Percentiles rank a stretch among this genome's conserved stretches.
Evolutionary conservation across 1,140 invertebrate species (phyloP).

Genomic region (Drosophila sp.): DNA sequence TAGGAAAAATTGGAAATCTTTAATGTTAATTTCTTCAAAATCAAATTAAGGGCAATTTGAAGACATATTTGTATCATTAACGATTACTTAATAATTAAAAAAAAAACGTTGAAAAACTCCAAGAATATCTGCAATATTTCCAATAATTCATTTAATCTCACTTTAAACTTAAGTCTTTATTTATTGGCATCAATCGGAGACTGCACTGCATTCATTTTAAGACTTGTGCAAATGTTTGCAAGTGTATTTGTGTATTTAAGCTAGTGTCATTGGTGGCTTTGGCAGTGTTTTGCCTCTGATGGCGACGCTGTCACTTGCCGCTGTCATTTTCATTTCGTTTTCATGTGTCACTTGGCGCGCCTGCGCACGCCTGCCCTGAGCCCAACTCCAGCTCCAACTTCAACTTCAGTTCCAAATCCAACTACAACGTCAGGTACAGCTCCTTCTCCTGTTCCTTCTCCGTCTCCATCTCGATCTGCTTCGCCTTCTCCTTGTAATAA

Average conservation of each 20-base stretch:
- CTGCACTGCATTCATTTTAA: too few relatives aligned
- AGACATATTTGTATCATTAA: too few relatives aligned
- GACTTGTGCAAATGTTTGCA: background rate
- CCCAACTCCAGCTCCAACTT: slow-evolving; percentile 11
- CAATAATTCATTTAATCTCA: too few relatives aligned
- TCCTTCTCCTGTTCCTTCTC: slow-evolving; percentile 27
- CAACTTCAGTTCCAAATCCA: slow-evolving; percentile 22
- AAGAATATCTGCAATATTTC: too few relatives aligned
- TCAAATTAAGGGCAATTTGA: too few relatives aligned
- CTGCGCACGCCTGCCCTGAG: slow-evolving; percentile 41
- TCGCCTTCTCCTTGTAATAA: slow-evolving; percentile 63
- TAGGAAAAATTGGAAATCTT: too few relatives aligned
- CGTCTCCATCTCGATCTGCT: background rate
- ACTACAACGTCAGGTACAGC: background rate
- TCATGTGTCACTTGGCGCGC: slow-evolving; percentile 79
- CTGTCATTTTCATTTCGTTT: slow-evolving; percentile 83
- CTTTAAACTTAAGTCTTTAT: too few relatives aligned
- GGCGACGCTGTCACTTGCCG: slow-evolving; percentile 75
- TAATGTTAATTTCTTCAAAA: too few relatives aligned
- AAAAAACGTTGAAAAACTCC: too few relatives aligned
- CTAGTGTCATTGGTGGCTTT: slow-evolving; percentile 37
- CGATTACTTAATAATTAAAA: too few relatives aligned
- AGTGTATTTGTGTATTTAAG: slow-evolving; percentile 6
- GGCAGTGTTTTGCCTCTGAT: slow-evolving; percentile 56
- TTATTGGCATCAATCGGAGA: too few relatives aligned